Base-by-base conservation (phyloP, 2,113 vertebrate genomes). In the Lethenteron camtschaticum region DNA sequence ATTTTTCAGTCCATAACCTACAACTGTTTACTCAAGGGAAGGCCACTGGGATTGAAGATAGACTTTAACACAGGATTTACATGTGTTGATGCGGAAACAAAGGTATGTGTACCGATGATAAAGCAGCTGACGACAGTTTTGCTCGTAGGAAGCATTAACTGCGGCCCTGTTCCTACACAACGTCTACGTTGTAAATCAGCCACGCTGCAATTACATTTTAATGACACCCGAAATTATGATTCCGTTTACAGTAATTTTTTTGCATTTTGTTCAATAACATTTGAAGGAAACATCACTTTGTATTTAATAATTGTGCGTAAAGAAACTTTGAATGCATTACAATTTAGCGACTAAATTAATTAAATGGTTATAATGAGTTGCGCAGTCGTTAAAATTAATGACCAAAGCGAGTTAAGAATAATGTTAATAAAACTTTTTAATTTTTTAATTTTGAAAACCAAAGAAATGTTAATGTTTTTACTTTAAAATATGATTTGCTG, bases 51-150 rank as follows among this genome's bases (percentile, higher is more conserved):
- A 9, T 24, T 66, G 63, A 66, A 66, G 63, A 66, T 66, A 16
- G 63, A 66, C 24, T 66, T 66, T 24, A 66, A 24, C 63, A n/a
- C n/a, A 16, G 63, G 63, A 66, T 66, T 66, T 24, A 66, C 63
- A n/a, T 66, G 63, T 24, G 11, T 66, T 66, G 63, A 66, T 66
- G n/a, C 24, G n/a, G 24, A 66, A n/a, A 66, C 63, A n/a, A 66
- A 66, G 63, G 63, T 66, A 66, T n/a, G 63, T 24, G 63, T 66
- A 2, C 24, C 10, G 24, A 66, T 66, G 24, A 66, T 66, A 14
- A 16, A 66, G 24, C n/a, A 66, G 10, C 63, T 63, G 13, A 41
- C 41, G 4, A 41, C 41, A 41, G 41, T 41, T 41, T 41, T 41
- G 41, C 41, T 41, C 4, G 41, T 6, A 41, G 6, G 41, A 41